Percentiles rank a stretch among this genome's conserved stretches.
phyloP scores from a whole-genome alignment of 1,140 invertebrate species.

The Ctenoplectra terminalis region DNA sequence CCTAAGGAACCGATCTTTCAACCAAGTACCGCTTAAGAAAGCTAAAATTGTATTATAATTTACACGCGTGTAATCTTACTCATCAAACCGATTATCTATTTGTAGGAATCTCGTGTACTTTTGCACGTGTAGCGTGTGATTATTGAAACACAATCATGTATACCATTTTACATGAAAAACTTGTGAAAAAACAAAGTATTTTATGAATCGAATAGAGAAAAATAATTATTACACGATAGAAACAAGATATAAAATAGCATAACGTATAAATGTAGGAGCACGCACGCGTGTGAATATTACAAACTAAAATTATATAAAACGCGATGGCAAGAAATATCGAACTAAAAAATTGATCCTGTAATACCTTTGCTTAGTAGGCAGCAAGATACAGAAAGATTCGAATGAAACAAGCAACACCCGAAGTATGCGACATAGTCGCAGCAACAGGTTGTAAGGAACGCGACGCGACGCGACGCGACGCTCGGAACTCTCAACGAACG shows the following conservation, averaged over 20 bases:
- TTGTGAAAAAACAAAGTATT: not conserved
- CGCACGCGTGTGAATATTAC: not conserved
- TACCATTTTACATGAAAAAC: too few relatives aligned
- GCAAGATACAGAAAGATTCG: not conserved
- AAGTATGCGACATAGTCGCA: conserved; percentile 23
- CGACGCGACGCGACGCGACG: conserved; percentile 61
- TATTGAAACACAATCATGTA: too few relatives aligned
- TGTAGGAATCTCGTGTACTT: not conserved
- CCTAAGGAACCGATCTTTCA: conserved; percentile 61
- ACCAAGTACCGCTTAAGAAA: conserved; percentile 30
- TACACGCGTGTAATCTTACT: not conserved
- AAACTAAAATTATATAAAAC: not conserved
- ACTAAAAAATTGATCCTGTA: not conserved
- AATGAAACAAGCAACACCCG: not conserved
- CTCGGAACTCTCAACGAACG: conserved; percentile 62
- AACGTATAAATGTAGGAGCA: not conserved
- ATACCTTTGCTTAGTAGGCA: not conserved
- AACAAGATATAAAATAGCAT: not conserved
- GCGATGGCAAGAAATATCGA: not conserved
- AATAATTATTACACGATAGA: not conserved
- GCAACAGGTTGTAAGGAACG: conserved; percentile 69
- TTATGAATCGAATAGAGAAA: not conserved
- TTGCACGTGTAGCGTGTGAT: not conserved
- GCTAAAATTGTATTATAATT: not conserved
- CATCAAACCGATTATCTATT: not conserved